Evolutionary conservation across 2,888 invertebrate genomes (phyloP).

Genomic region (Neoascia interrupta): DNA sequence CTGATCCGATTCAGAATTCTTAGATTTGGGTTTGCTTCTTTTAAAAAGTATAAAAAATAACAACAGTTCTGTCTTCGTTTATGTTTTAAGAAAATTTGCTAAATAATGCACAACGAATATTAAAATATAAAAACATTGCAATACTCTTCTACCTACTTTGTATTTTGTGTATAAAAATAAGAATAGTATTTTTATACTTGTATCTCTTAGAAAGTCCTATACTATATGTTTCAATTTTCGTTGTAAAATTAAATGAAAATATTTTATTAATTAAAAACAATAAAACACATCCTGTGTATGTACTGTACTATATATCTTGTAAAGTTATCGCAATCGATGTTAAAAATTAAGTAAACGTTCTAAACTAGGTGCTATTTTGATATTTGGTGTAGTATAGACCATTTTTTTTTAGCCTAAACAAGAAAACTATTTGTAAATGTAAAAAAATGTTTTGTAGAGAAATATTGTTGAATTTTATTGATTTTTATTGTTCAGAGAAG

Average conservation of each 20-base stretch:
- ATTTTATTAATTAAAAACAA: not conserved
- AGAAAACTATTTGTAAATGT: not conserved
- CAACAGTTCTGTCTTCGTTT: slow-evolving; percentile 62
- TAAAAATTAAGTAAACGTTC: slow-evolving; percentile 37
- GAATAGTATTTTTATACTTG: slow-evolving; percentile 65
- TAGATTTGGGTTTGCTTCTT: slow-evolving; percentile 49
- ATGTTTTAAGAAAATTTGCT: slow-evolving; percentile 49
- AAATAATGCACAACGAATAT: slow-evolving; percentile 8
- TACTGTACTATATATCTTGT: slow-evolving; percentile 52
- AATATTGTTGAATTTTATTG: slow-evolving; percentile 70
- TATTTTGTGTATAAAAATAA: slow-evolving; percentile 45
- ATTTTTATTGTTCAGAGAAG: slow-evolving; percentile 69
- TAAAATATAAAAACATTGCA: slow-evolving; percentile 36
- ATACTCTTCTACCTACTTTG: slow-evolving; percentile 63
- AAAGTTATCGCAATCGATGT: slow-evolving; percentile 30
- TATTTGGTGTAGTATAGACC: slow-evolving; percentile 61
- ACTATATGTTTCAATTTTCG: slow-evolving; percentile 42
- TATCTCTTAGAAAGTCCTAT: slow-evolving; percentile 53
- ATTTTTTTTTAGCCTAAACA: slow-evolving; percentile 49
- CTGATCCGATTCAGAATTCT: slow-evolving; percentile 18
- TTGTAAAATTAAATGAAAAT: slow-evolving; percentile 37
- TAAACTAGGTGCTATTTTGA: slow-evolving; percentile 67
- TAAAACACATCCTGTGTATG: slow-evolving; percentile 6
- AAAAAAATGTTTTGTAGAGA: slow-evolving; percentile 62
- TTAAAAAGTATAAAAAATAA: slow-evolving; percentile 4